Evolutionary conservation across 2,797 vertebrate species (phyloP), one percentile per base, ranked within the genome.

Genomic region (Thunnus albacares): DNA sequence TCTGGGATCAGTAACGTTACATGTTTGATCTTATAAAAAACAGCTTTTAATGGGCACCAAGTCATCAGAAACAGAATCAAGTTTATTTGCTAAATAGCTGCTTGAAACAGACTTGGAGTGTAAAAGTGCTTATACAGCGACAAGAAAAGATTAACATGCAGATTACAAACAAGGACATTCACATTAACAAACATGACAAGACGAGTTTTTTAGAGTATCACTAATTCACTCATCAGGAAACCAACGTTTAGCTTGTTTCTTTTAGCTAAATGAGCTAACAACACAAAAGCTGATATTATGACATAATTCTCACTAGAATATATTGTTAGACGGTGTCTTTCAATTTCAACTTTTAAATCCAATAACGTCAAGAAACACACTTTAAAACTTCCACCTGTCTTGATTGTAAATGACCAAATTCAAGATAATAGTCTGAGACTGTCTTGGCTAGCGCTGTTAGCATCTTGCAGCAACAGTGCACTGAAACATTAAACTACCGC

Each of bases 381-480:
- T 24, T 0, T 53, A 4, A n/a, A 11, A 52, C 5, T 1, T 22
- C 17, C 43, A 28, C 0, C 12, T 66, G 51, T 38, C 14, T 13
- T 22, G 1, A 15, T 1, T 2, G 0, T 0, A 38, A 6, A 0
- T 45, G 6, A 35, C 14, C 2, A 66, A 52, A 20, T 41, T 13
- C 7, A 8, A 20, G 47, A n/a, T 17, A 9, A 43, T 18, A 3
- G 17, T 52, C n/a, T 65, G n/a, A 43, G 18, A 2, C 1, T 20
- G 26, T 18, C 4, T 35, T 9, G 18, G 68, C 43, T 67, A 76
- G 49, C 64, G 41, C 59, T 63, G 0, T n/a, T 81, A 87, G 84
- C 79, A 64, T 41, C 71, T 58, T 14, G 43, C 12, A 62, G 58
- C 24, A 67, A 13, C 35, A 85, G 14, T 30, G 22, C 22, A 22